Evolutionary conservation across 2,113 vertebrate genomes (phyloP), one percentile per base, ranked within the genome.

Genomic region (Xiphias gladius): DNA sequence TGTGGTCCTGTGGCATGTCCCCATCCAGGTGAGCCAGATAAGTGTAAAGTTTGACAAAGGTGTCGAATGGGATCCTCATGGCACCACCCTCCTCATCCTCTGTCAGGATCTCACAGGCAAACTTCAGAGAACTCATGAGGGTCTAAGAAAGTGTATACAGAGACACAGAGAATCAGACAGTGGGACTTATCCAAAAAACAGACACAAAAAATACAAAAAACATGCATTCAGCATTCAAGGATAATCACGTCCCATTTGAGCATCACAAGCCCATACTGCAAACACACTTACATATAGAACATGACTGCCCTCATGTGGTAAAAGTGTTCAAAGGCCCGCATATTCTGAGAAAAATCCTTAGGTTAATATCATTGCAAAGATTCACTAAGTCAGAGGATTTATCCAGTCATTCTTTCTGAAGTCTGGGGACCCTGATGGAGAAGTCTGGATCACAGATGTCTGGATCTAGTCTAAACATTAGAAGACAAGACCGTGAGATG

Each of bases 101-200:
- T 0, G 96, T 98, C 81, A 99, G 94, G 88, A 99, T 96, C 92
- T 98, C 95, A 0, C 97, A 98, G 24, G 96, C 94, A 19, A 95
- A 82, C 86, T 96, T 97, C 93, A 98, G 90, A 1, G 97, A 95
- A 0, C 91, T 93, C 62, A 85, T 77, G 14, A 99, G 86, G 0
- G 93, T 95, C 98, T 98, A 85, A 30, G 39, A 59, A 57, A 37
- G 11, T 46, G 28, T 22, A 58, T 20, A 50, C 19, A 76, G 20
- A 77, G 54, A 57, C 43, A 66, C 7, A 32, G 66, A 80, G 30
- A 65, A 69, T 59, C 5, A 48, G 17, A 61, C 35, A 54, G 46
- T 14, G 26, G 37, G 8, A 32, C n/a, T 48, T 19, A 32, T 4
- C 50, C 0, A 26, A 71, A 50, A 54, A 52, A 68, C 26, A 55